Conservation (phyloP, 1,140 invertebrate species). For the Caenorhabditis latens region DNA sequence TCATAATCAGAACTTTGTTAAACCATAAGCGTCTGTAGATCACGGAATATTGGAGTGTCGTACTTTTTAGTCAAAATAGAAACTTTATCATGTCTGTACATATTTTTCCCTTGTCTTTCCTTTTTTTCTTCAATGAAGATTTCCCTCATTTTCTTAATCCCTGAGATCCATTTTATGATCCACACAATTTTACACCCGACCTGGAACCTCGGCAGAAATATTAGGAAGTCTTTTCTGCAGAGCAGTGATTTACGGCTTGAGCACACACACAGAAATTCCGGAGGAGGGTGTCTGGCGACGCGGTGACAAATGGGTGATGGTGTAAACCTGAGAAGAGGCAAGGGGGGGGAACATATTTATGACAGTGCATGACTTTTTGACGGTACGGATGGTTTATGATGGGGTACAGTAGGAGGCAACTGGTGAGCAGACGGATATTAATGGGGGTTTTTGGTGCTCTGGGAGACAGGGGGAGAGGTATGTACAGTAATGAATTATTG, state of each 20-base stretch:
- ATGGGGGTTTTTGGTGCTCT: neutral
- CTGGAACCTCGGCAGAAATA: no score
- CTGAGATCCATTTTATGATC: no score
- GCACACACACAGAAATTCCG: neutral
- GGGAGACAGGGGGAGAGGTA: no score
- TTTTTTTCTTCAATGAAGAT: conserved; percentile 19
- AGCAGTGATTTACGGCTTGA: neutral
- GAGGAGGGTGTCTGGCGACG: neutral
- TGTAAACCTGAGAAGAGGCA: neutral
- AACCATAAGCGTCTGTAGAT: neutral
- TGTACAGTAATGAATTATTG: no score
- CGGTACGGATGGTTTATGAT: conserved; percentile 25
- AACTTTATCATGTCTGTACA: conserved; percentile 8
- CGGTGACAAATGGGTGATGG: conserved; percentile 9
- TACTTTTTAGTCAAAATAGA: no score
- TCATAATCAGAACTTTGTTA: conserved; percentile 39
- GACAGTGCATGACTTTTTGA: conserved; percentile 39
- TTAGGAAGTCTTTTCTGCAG: no score
- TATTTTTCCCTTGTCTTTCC: neutral
- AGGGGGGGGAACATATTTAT: conserved; percentile 4
- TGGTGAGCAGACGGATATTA: conserved; percentile 11
- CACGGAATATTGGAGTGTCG: neutral
- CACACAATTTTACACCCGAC: no score
- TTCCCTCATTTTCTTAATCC: neutral
- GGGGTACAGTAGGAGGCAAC: neutral